Evolutionary conservation across 1,140 invertebrate species (phyloP).

Genomic region (Thereuonema tuberculata): DNA sequence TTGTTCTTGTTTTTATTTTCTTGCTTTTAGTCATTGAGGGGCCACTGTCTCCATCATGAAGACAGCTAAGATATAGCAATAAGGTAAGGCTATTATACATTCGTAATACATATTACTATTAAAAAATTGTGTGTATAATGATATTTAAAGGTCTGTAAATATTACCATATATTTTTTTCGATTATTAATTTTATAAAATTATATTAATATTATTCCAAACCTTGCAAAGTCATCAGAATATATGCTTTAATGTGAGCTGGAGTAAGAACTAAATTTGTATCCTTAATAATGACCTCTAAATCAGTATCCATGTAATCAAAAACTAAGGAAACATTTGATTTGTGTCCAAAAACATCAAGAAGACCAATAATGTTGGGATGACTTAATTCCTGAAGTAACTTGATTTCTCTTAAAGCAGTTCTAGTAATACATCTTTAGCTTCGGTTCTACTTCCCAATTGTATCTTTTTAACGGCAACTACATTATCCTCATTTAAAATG

Average conservation of each 20-base stretch:
- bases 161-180: no score
- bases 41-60: no score
- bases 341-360: constrained; percentile 90
- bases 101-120: no score
- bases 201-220: constrained; percentile 86
- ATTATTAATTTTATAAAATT: no score
- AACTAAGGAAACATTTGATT: constrained; percentile 96
- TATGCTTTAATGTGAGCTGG: constrained; percentile 92
- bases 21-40: no score
- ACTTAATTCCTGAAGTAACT: constrained; percentile 87
- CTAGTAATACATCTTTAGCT: constrained; percentile 93
- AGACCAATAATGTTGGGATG: constrained; percentile 91
- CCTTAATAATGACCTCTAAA: constrained; percentile 58
- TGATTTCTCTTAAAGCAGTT: constrained; percentile 96
- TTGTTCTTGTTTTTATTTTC: no score
- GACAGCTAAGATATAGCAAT: no score
- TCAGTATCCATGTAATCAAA: constrained; percentile 99
- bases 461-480: constrained; percentile 96
- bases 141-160: no score
- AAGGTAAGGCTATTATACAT: no score
- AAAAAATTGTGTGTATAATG: no score
- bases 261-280: constrained; percentile 67
- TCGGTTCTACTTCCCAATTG: constrained; percentile 71
- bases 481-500: constrained; percentile 53
- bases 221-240: constrained; percentile 84